Percentiles rank a stretch among this genome's conserved stretches.
Conservation (phyloP, 2,888 invertebrate genomes). For the Tetragonula carbonaria region DNA sequence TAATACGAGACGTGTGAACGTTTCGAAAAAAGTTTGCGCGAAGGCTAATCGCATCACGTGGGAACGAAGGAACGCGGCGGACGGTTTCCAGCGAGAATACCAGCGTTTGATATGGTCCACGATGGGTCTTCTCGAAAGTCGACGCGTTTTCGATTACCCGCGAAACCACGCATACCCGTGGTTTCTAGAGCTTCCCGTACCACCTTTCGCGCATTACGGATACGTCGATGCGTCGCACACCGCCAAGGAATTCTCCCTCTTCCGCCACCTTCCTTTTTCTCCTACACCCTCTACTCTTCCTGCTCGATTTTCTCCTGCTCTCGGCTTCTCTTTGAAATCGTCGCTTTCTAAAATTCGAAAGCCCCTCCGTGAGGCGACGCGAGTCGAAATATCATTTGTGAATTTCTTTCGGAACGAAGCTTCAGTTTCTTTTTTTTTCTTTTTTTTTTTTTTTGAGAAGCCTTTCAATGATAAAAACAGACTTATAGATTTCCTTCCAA, state of each 20-base stretch:
- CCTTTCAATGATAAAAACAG: too few species aligned
- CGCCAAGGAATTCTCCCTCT: conserved; percentile 29
- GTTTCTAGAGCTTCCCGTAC: conserved; percentile 70
- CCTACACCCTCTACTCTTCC: too few species aligned
- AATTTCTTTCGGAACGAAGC: too few species aligned
- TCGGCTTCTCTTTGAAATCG: too few species aligned
- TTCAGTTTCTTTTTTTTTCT: too few species aligned
- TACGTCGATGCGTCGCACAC: background rate
- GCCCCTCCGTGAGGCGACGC: too few species aligned
- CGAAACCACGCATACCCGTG: conserved; percentile 74
- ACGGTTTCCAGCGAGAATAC: background rate
- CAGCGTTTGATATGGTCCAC: conserved; percentile 36
- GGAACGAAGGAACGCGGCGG: conserved; percentile 35
- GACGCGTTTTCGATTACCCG: conserved; percentile 75
- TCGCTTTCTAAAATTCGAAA: too few species aligned
- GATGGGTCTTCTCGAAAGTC: conserved; percentile 68
- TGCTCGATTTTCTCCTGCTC: too few species aligned
- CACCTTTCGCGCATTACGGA: conserved; percentile 32
- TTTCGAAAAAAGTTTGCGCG: background rate
- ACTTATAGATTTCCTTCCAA: too few species aligned
- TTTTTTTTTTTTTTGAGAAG: too few species aligned
- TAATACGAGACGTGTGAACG: background rate
- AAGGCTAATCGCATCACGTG: conserved; percentile 42
- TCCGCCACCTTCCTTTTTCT: background rate
- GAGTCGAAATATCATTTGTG: too few species aligned